Evolutionary conservation across 2,888 invertebrate species (phyloP), one percentile per base, ranked within the genome.

Genomic region (Oeneis ivallda): DNA sequence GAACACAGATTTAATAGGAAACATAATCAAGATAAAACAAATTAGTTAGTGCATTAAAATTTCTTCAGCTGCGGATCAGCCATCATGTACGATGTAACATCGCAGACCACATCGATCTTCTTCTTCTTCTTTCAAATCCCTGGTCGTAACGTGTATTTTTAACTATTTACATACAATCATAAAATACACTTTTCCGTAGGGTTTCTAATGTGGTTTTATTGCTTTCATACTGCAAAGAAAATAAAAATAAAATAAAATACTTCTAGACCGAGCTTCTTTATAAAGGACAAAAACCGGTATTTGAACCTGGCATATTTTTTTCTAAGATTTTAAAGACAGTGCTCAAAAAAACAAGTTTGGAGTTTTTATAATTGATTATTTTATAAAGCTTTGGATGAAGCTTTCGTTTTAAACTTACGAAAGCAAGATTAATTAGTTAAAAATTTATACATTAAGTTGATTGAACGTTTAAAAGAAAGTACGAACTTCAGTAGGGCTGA

Each of bases 401-500:
- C 26, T 26, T 26, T 41, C 41, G 50, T 26, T 59, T 62, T 47
- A 49, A 62, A 64, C 57, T 62, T 62, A 45, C 75, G 74, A 79
- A 76, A 76, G 73, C 78, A 56, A 79, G 79, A 82, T 82, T 82
- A 82, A 84, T 83, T 79, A 80, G 76, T 75, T 70, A 74, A 72
- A 71, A 76, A 75, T 79, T 74, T 70, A 62, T 68, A 77, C 74
- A 76, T 79, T 73, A 78, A 79, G 74, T 77, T 78, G 75, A 81
- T 77, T 75, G 77, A 82, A 79, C 75, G 76, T 76, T 79, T 78
- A 78, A 79, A 74, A 78, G 76, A 75, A 76, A 74, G 76, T 77
- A 79, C 75, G 13, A 39, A 56, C 17, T 56, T 56, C 5, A 17
- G 2, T 34, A 37, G 53, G 17, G 17, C 19, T 11, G 41, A 41